These are phyloP conservation scores for Reticulitermes lucifugus DNA, from an alignment of 2,888 invertebrate genomes.

Conservation along the genomic window DNA sequence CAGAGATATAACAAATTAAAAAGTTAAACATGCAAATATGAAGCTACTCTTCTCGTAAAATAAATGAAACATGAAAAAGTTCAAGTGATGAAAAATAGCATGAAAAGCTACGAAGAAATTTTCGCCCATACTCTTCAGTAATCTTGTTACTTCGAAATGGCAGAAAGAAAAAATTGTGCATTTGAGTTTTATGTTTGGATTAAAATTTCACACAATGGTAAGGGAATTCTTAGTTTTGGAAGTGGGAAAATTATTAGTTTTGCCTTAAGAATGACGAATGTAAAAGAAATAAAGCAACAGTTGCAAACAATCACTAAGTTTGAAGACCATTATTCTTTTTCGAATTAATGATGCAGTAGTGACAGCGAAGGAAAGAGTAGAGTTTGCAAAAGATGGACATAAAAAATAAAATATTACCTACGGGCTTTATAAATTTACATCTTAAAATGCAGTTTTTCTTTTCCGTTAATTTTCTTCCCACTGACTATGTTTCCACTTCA, in stretches of 20 bases:
- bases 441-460: background rate
- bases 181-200: conserved; percentile 17
- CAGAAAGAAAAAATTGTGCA: background rate
- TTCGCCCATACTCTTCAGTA: background rate
- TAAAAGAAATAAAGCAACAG: background rate
- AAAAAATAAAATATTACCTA: background rate
- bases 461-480: background rate
- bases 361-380: background rate
- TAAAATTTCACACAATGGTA: conserved; percentile 15
- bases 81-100: conserved; percentile 19
- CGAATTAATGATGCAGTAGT: too few relatives aligned
- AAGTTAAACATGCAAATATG: conserved; percentile 35
- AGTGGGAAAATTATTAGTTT: background rate
- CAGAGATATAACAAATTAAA: conserved; percentile 30
- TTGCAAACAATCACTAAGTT: background rate
- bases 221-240: background rate
- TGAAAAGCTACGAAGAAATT: background rate
- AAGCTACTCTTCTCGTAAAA: conserved; percentile 13
- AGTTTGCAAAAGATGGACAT: background rate
- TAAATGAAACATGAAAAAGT: background rate
- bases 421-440: background rate
- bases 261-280: background rate
- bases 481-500: too few relatives aligned
- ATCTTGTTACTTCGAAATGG: conserved; percentile 4
- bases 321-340: background rate